Percentiles rank a stretch among this genome's conserved stretches.
These are phyloP conservation scores for Pardalotus punctatus DNA, from an alignment of 2,113 vertebrate genomes.

Conservation along the genomic window DNA sequence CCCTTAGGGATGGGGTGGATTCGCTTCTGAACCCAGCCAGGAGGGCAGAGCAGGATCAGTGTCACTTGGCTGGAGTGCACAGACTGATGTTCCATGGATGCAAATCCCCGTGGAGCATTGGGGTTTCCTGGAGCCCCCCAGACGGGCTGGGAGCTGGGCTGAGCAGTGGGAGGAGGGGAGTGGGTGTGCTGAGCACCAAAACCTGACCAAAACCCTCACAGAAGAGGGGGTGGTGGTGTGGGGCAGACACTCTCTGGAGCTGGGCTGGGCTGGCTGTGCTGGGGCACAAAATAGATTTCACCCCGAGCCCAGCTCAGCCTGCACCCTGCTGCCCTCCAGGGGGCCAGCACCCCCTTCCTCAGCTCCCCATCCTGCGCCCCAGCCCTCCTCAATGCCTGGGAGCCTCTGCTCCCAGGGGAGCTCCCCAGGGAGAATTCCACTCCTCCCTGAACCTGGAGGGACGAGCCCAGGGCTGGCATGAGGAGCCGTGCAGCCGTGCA, in stretches of 20 bases:
- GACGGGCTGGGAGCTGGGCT: background rate
- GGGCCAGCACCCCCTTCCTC: background rate
- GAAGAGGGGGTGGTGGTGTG: accelerated
- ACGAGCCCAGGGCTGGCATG: background rate
- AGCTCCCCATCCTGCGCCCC: background rate
- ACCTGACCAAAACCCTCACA: background rate
- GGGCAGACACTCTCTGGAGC: background rate
- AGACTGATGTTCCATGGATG: background rate
- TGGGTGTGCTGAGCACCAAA: background rate
- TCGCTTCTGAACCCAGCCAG: background rate
- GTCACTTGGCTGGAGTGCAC: accelerated
- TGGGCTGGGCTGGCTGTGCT: background rate
- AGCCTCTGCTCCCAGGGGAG: background rate
- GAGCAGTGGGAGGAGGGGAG: background rate
- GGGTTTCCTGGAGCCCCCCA: background rate
- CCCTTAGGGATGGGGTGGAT: background rate
- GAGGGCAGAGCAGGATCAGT: background rate
- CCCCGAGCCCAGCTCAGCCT: background rate
- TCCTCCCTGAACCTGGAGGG: accelerated
- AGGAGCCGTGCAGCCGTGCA: background rate
- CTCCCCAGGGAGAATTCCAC: background rate
- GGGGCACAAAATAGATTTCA: background rate
- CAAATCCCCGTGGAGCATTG: accelerated
- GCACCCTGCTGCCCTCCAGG: background rate
- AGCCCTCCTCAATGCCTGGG: background rate